phyloP scores from a whole-genome alignment of 2,113 vertebrate genomes.

The Macroglossus sobrinus region DNA sequence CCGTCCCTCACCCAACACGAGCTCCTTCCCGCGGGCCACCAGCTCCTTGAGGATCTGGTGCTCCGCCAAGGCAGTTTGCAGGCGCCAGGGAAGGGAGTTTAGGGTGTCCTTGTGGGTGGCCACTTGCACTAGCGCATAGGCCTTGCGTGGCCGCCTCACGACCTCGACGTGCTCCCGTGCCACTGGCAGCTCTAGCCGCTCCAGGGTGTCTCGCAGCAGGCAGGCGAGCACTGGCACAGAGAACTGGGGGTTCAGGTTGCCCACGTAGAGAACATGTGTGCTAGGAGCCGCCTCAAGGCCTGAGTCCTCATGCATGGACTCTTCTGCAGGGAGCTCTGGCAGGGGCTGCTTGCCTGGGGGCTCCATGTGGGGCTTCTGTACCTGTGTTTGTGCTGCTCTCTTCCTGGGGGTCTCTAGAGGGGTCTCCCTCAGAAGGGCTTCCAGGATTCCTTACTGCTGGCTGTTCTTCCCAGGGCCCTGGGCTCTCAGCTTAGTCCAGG shows the following conservation, averaged over 20 bases:
- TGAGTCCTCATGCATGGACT: background rate
- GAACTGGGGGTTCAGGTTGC: slow-evolving; percentile 76
- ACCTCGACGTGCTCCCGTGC: slow-evolving; percentile 39
- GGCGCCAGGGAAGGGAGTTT: slow-evolving; percentile 47
- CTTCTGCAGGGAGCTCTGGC: fast-evolving
- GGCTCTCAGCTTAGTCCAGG: background rate
- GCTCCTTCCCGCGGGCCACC: slow-evolving; percentile 52
- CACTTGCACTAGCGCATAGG: slow-evolving; percentile 34
- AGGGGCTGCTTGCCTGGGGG: background rate
- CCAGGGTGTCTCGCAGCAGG: slow-evolving; percentile 70
- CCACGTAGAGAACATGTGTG: background rate
- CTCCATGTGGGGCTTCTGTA: background rate
- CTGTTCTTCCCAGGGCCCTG: background rate
- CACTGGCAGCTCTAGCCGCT: background rate
- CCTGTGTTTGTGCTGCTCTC: background rate
- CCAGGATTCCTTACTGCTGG: background rate
- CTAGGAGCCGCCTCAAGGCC: background rate
- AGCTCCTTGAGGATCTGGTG: slow-evolving; percentile 47
- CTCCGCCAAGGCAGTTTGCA: slow-evolving; percentile 62
- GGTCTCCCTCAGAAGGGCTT: slow-evolving; percentile 10
- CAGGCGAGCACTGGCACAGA: slow-evolving; percentile 35
- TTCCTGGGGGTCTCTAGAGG: slow-evolving; percentile 53
- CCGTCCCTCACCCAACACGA: slow-evolving; percentile 7
- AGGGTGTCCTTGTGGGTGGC: background rate
- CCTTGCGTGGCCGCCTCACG: background rate